Conservation (phyloP, 2,888 invertebrate genomes). For the Cryptophagus acutangulus region DNA sequence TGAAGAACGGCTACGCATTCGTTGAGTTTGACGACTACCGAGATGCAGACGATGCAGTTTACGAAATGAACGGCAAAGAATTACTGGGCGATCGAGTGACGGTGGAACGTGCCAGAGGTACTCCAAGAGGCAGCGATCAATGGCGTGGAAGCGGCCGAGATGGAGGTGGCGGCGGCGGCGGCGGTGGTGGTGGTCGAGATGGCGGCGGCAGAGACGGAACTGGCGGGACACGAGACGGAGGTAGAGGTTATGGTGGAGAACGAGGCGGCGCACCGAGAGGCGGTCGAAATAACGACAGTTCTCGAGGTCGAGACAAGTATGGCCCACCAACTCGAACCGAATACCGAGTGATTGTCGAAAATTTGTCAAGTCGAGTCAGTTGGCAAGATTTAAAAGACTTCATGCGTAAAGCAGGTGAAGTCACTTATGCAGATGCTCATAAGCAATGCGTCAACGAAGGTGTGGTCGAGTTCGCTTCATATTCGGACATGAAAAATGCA, state of each 20-base stretch:
- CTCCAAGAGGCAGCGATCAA: slow-evolving; percentile 68
- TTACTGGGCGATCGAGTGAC: slow-evolving; percentile 88
- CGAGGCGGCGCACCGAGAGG: slow-evolving; percentile 52
- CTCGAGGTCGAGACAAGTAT: slow-evolving; percentile 60
- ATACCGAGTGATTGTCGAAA: slow-evolving; percentile 94
- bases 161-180: slow-evolving; percentile 47
- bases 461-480: slow-evolving; percentile 90
- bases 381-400: slow-evolving; percentile 99
- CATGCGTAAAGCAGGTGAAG: slow-evolving; percentile 96
- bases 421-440: slow-evolving; percentile 94
- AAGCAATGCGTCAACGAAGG: slow-evolving; percentile 55
- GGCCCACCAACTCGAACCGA: slow-evolving; percentile 97
- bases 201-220: slow-evolving; percentile 38
- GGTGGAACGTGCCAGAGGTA: slow-evolving; percentile 77
- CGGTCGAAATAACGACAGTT: slow-evolving; percentile 51
- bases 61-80: slow-evolving; percentile 96
- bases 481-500: slow-evolving; percentile 88
- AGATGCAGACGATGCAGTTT: slow-evolving; percentile 98
- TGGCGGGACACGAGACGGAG: too few relatives aligned
- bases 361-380: slow-evolving; percentile 95
- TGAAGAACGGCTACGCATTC: slow-evolving; percentile 97
- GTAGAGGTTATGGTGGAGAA: slow-evolving; percentile 19
- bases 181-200: slow-evolving; percentile 18
- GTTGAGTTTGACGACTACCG: slow-evolving; percentile 97
- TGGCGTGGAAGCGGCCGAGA: slow-evolving; percentile 63